phyloP scores from a whole-genome alignment of 2,888 invertebrate species.

The Dynastes tityus region DNA sequence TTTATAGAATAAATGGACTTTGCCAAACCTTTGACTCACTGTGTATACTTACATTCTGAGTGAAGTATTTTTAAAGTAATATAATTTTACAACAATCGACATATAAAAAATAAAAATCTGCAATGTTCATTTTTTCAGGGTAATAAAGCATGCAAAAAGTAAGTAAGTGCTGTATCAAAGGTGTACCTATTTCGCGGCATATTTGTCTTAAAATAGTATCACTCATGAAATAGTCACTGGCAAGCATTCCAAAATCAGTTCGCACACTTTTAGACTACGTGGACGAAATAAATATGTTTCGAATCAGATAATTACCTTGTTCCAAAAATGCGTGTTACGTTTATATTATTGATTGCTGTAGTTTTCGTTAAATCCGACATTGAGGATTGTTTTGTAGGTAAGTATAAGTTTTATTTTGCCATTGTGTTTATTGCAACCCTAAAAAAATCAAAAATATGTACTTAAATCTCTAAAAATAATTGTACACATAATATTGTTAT shows the following conservation, averaged over 20 bases:
- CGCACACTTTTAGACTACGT: slow-evolving; percentile 21
- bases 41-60: too few relatives aligned
- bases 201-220: slow-evolving; percentile 47
- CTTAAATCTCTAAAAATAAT: too few relatives aligned
- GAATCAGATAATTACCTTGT: neutral
- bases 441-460: too few relatives aligned
- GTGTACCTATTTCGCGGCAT: slow-evolving; percentile 14
- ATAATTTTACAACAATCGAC: too few relatives aligned
- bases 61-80: too few relatives aligned
- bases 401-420: neutral
- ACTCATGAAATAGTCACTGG: slow-evolving; percentile 35
- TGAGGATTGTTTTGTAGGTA: slow-evolving; percentile 27
- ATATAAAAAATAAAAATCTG: too few relatives aligned
- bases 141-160: too few relatives aligned
- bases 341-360: neutral
- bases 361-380: slow-evolving; percentile 7
- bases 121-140: too few relatives aligned
- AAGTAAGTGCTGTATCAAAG: neutral
- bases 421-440: too few relatives aligned
- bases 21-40: too few relatives aligned
- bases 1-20: too few relatives aligned
- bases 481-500: too few relatives aligned
- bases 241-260: slow-evolving; percentile 38
- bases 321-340: slow-evolving; percentile 19
- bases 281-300: slow-evolving; percentile 5